phyloP scores from a whole-genome alignment of 64 coral and sea anemone species.

The Platygyra sinensis region DNA sequence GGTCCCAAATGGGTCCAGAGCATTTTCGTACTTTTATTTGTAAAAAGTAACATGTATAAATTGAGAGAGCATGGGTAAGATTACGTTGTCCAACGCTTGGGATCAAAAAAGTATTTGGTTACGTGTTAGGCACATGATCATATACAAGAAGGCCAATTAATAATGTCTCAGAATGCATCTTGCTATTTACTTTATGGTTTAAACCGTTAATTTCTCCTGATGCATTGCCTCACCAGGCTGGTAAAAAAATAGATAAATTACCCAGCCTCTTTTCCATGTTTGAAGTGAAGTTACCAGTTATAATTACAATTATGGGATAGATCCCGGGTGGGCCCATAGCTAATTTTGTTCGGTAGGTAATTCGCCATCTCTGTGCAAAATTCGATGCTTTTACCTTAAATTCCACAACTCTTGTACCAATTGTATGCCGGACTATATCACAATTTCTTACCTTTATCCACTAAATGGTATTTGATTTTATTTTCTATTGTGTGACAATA shows the following conservation, averaged over 20 bases:
- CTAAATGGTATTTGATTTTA: no score
- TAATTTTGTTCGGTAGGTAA: constrained; percentile 2
- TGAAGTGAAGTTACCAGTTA: neutral
- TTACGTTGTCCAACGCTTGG: no score
- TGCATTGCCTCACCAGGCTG: neutral
- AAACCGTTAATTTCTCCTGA: neutral
- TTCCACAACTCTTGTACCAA: constrained; percentile 48
- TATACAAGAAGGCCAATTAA: constrained; percentile 7
- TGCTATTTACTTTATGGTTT: neutral
- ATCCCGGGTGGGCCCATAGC: no score
- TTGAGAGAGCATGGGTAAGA: neutral
- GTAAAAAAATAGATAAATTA: no score
- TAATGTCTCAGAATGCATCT: neutral
- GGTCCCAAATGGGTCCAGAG: no score
- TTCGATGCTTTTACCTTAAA: constrained; percentile 48
- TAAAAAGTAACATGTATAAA: neutral
- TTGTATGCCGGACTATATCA: constrained; percentile 34
- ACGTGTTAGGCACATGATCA: constrained; percentile 1
- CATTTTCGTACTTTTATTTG: neutral
- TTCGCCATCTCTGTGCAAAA: constrained; percentile 16
- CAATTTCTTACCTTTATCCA: no score
- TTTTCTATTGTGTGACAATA: no score
- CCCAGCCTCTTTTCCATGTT: no score
- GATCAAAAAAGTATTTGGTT: constrained; percentile 9
- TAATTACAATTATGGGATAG: constrained; percentile 20